A percentile compares a stretch with the other conserved stretches of the same genome.
Evolutionary conservation across 2,113 vertebrate genomes (phyloP).

Genomic region (Silurus asotus): DNA sequence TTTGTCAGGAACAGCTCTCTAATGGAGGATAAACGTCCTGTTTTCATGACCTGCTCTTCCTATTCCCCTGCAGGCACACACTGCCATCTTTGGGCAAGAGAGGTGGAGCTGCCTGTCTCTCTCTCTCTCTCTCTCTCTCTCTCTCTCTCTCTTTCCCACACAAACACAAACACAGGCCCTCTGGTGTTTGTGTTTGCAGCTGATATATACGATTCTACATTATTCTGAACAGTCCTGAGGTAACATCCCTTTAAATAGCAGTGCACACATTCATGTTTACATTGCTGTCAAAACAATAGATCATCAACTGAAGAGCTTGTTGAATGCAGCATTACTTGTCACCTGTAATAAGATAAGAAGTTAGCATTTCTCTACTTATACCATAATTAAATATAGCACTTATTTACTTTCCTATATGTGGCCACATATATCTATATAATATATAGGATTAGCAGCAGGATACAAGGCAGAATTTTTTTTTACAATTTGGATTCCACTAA

Average conservation of each 20-base stretch:
- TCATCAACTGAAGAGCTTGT: background rate
- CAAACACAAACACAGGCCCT: background rate
- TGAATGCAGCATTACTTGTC: background rate
- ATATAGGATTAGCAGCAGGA: background rate
- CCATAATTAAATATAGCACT: background rate
- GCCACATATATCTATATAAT: background rate
- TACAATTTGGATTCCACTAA: background rate
- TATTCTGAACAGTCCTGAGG: background rate
- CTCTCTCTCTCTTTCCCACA: background rate
- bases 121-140: background rate
- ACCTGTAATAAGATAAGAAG: background rate
- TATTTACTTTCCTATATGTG: background rate
- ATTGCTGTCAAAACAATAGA: background rate
- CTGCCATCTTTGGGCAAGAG: conserved; percentile 57
- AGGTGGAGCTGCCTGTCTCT: conserved; percentile 24
- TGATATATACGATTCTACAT: background rate
- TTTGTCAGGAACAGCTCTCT: conserved; percentile 59
- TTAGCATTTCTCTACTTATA: background rate
- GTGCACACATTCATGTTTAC: background rate
- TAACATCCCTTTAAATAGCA: background rate
- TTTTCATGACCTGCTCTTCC: conserved; percentile 56
- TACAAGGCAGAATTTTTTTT: background rate
- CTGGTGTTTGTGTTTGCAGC: background rate
- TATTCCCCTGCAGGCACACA: conserved; percentile 56
- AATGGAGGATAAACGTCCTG: conserved; percentile 57